Evolutionary conservation across 2,888 invertebrate species (phyloP).

Genomic region (Lepidocyrtinus sp.): DNA sequence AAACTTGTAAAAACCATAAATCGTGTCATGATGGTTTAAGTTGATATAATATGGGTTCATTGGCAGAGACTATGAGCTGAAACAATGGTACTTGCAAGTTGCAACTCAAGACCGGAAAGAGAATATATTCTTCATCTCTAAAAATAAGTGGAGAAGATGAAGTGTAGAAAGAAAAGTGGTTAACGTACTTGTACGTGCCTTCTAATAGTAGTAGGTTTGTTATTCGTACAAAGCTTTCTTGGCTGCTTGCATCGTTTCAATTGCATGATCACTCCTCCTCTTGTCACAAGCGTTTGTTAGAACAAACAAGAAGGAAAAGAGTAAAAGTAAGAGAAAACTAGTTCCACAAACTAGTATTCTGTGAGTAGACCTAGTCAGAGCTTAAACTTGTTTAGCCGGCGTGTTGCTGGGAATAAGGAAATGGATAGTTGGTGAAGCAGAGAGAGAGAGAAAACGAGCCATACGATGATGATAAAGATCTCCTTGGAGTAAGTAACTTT

Average conservation of each 20-base stretch:
- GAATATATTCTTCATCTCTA: too few species aligned
- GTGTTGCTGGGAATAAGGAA: conserved; percentile 34
- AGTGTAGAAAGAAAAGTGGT: not conserved
- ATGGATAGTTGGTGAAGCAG: too few species aligned
- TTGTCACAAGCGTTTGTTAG: conserved; percentile 13
- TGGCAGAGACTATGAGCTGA: too few species aligned
- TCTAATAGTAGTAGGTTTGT: not conserved
- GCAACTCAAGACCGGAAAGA: too few species aligned
- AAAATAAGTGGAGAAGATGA: not conserved
- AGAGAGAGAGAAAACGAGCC: too few species aligned
- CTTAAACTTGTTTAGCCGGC: conserved; percentile 17
- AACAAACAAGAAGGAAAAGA: not conserved
- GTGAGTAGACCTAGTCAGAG: not conserved
- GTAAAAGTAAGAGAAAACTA: not conserved
- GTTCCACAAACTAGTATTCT: not conserved
- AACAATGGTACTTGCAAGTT: too few species aligned
- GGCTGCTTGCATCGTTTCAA: conserved; percentile 6
- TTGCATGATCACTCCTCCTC: conserved; percentile 12
- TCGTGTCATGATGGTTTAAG: too few species aligned
- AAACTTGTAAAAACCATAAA: too few species aligned
- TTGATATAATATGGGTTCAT: too few species aligned
- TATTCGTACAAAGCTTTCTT: too few species aligned
- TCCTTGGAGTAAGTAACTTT: too few species aligned
- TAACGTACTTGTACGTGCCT: not conserved
- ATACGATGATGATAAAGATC: conserved; percentile 52